Evolutionary conservation across 2,797 vertebrate genomes (phyloP).

Genomic region (Garrulus glandarius): DNA sequence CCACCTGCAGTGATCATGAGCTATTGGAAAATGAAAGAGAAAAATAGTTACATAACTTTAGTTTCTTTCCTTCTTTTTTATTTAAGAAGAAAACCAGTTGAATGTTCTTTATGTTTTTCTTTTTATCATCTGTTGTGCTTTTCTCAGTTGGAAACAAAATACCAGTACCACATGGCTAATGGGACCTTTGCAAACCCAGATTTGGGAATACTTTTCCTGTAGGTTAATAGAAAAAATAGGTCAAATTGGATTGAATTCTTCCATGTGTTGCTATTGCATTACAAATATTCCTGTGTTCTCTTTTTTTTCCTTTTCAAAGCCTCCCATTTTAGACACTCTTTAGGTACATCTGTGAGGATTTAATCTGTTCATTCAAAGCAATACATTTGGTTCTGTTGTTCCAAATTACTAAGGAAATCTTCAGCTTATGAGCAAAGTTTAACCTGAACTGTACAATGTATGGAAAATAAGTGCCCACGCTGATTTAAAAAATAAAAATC

Average conservation of each 20-base stretch:
- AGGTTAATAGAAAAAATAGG: not conserved
- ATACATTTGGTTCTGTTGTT: not conserved
- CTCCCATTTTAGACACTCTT: not conserved
- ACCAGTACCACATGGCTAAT: not conserved
- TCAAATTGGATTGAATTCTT: not conserved
- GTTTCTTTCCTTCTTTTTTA: not conserved
- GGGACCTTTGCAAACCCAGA: not conserved
- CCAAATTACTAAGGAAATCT: not conserved
- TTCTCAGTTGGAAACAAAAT: not conserved
- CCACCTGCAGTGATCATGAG: not conserved
- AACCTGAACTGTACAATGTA: not conserved
- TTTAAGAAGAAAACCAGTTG: not conserved
- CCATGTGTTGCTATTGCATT: not conserved
- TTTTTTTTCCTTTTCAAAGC: not conserved
- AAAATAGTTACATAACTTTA: not conserved
- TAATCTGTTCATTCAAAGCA: not conserved
- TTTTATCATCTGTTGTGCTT: not conserved
- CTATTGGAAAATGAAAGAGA: not conserved
- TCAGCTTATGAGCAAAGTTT: not conserved
- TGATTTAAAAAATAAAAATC: not conserved
- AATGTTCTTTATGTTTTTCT: not conserved
- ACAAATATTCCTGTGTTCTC: not conserved
- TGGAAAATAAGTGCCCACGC: not conserved
- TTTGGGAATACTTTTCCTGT: not conserved
- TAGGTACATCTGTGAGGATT: not conserved